Percentiles rank a stretch among this genome's conserved stretches.
Conservation (phyloP, 2,797 vertebrate genomes). For the Acanthopagrus latus region DNA sequence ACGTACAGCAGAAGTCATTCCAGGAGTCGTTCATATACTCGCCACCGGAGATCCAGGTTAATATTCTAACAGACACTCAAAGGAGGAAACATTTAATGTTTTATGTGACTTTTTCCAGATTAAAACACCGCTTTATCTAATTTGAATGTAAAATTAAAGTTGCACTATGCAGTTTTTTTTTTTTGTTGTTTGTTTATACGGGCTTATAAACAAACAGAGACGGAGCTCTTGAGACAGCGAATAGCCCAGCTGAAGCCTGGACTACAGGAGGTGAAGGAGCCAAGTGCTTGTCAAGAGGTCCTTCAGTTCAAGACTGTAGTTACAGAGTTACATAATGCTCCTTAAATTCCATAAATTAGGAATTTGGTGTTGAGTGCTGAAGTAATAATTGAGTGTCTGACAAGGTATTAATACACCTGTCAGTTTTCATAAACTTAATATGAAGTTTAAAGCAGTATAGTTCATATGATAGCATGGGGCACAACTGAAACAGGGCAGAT, state of each 20-base stretch:
- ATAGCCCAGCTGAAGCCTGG: no score
- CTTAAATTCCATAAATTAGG: not conserved
- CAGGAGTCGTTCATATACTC: slow-evolving; percentile 89
- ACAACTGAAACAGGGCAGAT: not conserved
- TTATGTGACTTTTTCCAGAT: not conserved
- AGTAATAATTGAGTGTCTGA: not conserved
- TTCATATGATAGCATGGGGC: not conserved
- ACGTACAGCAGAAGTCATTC: slow-evolving; percentile 93
- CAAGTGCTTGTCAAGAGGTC: no score
- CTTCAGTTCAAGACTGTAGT: no score
- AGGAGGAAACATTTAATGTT: not conserved
- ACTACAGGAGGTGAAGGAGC: no score
- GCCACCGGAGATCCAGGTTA: slow-evolving; percentile 90
- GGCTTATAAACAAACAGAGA: no score
- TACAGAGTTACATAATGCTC: no score
- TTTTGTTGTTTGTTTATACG: no score
- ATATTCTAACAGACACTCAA: not conserved
- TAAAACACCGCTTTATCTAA: no score
- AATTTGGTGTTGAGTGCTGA: not conserved
- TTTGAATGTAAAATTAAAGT: no score
- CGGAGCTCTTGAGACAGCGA: no score
- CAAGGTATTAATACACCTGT: not conserved
- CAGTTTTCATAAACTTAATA: not conserved
- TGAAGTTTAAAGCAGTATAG: not conserved
- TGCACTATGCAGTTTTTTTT: no score